These are phyloP conservation scores for Erebia aethiops DNA, from an alignment of 2,888 invertebrate species.

Conservation along the genomic window DNA sequence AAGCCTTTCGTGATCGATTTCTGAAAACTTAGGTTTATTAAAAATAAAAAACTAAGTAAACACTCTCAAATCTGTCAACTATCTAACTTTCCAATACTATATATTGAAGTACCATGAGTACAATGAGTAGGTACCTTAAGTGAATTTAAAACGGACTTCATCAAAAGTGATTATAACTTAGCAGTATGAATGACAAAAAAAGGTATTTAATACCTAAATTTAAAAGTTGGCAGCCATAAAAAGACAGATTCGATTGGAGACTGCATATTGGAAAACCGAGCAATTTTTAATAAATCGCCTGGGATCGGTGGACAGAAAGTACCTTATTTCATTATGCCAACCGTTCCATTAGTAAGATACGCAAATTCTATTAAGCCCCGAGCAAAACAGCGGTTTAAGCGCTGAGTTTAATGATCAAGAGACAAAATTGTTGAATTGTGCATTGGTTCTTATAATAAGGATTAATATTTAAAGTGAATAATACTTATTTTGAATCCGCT, in stretches of 20 bases:
- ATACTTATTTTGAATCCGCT: no score
- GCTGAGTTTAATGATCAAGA: slow-evolving; percentile 6
- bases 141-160: no score
- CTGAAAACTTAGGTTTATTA: no score
- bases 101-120: no score
- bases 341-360: slow-evolving; percentile 79
- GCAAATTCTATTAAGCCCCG: slow-evolving; percentile 75
- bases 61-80: no score
- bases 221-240: slow-evolving; percentile 35
- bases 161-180: no score
- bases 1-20: no score
- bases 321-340: slow-evolving; percentile 78
- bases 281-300: slow-evolving; percentile 71
- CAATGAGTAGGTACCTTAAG: no score
- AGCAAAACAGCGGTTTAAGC: slow-evolving; percentile 58
- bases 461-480: no score
- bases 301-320: slow-evolving; percentile 65
- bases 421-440: not conserved
- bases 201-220: slow-evolving; percentile 11
- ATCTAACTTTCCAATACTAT: no score
- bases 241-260: slow-evolving; percentile 40
- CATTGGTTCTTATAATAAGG: not conserved
- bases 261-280: slow-evolving; percentile 71
- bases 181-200: no score
- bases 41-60: no score